Evolutionary conservation across 2,797 vertebrate genomes (phyloP), one percentile per base, ranked within the genome.

Genomic region (Lacerta viridis): DNA sequence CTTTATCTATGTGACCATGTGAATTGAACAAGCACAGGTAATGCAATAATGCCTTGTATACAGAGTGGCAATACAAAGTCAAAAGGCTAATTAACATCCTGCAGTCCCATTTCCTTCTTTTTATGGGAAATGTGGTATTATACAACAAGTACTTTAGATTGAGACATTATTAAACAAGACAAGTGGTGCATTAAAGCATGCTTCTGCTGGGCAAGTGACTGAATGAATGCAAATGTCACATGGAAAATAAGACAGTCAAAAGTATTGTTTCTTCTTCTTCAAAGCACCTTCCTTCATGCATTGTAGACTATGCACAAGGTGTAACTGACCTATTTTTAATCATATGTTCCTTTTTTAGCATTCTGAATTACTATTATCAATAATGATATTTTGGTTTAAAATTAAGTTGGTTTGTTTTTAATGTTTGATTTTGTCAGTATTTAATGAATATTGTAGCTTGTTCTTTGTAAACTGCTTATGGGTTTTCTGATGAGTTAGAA

Each of bases 81-180:
- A 85, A 89, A 89, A 89, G 85, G 84, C 82, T 92, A 93, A 94
- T 95, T 94, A 95, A 86, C 75, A 89, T 91, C 87, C 3, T 93
- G 90, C 94, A 87, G 87, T 95, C 75, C 77, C 88, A 9, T 69
- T 87, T 69, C 33, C 82, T 79, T 92, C 89, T 79, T 72, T 89
- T 71, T 91, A 81, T 84, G 90, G 43, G 79, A 92, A 91, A 92
- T 0, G 0, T 92, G 89, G 85, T 29, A 93, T 92, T 86, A 92
- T 89, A 75, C 90, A 78, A 74, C 77, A 90, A 94, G 25, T 83
- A 81, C 78, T 86, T 80, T 41, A 94, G 90, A 93, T 83, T 86
- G 90, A 91, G 90, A 88, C 77, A 83, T 94, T 92, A 92, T 90
- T 90, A 95, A 93, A 74, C 33, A 87, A 80, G 84, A 81, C 90